These are phyloP conservation scores for Chaitophorus viminalis DNA, from an alignment of 2,888 invertebrate species.

Conservation along the genomic window DNA sequence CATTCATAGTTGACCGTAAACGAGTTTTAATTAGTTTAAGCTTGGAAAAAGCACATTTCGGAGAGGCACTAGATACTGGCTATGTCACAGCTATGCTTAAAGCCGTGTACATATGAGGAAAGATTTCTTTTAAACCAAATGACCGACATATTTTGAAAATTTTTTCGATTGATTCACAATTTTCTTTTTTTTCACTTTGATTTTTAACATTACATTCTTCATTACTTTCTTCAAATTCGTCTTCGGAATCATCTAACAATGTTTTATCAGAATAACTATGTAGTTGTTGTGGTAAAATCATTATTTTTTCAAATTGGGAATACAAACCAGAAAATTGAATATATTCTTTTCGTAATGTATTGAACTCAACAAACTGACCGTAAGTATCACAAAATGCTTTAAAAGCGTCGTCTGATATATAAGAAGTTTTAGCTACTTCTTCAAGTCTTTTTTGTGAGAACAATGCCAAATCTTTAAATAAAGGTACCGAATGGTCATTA, in stretches of 20 bases:
- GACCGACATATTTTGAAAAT: slow-evolving; percentile 17
- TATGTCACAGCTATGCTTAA: slow-evolving; percentile 2
- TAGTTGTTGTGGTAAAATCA: too few relatives aligned
- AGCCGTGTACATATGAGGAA: slow-evolving; percentile 21
- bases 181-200: slow-evolving; percentile 3
- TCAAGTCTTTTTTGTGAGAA: neutral
- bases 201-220: neutral
- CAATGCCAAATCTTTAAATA: too few relatives aligned
- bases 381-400: slow-evolving; percentile 24
- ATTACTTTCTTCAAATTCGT: neutral
- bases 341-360: too few relatives aligned
- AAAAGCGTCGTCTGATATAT: neutral
- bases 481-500: neutral
- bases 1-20: slow-evolving; percentile 3
- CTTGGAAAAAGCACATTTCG: slow-evolving; percentile 2
- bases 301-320: too few relatives aligned
- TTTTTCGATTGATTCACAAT: slow-evolving; percentile 11
- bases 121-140: slow-evolving; percentile 11
- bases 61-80: neutral
- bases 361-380: slow-evolving; percentile 5
- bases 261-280: neutral
- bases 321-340: too few relatives aligned
- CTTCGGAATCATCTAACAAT: neutral
- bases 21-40: slow-evolving; percentile 13
- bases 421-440: slow-evolving; percentile 25